Conservation (phyloP, 2,797 vertebrate species). For the Syngnathus acus region DNA sequence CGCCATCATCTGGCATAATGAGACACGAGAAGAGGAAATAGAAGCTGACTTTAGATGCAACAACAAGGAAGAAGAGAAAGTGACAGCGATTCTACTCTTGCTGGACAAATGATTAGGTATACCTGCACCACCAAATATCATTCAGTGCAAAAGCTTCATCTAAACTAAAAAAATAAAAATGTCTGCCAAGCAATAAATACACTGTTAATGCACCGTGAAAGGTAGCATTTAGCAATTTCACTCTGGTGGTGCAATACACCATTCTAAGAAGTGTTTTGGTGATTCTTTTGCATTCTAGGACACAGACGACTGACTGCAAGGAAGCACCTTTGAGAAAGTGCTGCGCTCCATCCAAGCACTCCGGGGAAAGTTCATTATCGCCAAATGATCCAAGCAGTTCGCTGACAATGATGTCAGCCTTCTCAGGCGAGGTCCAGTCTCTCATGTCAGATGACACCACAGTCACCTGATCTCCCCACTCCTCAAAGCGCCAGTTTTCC, state of each 20-base stretch:
- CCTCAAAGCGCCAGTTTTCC: constrained; percentile 91
- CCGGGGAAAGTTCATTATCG: constrained; percentile 88
- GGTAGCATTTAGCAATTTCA: too few relatives aligned
- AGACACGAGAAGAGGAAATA: neutral
- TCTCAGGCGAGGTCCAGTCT: constrained; percentile 85
- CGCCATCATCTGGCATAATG: constrained; percentile 68
- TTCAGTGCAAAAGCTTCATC: too few relatives aligned
- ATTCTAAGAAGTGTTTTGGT: too few relatives aligned
- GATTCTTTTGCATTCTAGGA: neutral
- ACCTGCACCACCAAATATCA: too few relatives aligned
- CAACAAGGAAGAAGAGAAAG: constrained; percentile 19
- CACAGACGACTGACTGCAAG: neutral
- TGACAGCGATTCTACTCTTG: neutral
- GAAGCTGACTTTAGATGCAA: constrained; percentile 18
- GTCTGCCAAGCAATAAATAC: neutral
- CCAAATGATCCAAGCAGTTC: constrained; percentile 90
- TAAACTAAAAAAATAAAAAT: neutral
- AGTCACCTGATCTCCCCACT: constrained; percentile 90
- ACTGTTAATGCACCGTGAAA: too few relatives aligned
- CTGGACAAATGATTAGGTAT: too few relatives aligned
- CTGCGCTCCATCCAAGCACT: constrained; percentile 88
- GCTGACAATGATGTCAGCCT: constrained; percentile 87
- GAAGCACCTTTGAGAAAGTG: constrained; percentile 83
- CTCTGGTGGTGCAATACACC: too few relatives aligned
- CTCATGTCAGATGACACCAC: constrained; percentile 91